Base-by-base conservation (phyloP, 1,140 invertebrate genomes). In the Bactericera cockerelli region DNA sequence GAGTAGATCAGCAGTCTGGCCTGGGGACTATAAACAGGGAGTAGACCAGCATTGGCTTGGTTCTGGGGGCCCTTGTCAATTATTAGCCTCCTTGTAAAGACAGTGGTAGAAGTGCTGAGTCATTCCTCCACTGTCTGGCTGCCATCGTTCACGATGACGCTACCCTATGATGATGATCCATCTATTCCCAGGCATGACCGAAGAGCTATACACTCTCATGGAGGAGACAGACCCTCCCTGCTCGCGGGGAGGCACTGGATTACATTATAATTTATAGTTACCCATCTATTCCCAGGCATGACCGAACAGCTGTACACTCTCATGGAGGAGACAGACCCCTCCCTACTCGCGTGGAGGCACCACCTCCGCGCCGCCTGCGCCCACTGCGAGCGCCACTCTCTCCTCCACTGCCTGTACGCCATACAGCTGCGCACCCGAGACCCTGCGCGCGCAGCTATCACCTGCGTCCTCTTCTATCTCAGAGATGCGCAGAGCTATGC, bases 381-480 rank as follows among this genome's bases (percentile, higher is more conserved):
- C 11, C 78, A 78, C 58, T 69, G 86, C 57, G 81, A 86, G 62
- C 76, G 75, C 63, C 77, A 76, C 22, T 76, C 79, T 55, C 75
- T 79, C 1, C 67, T 83, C 1, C 75, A 86, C 62, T 78, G 76
- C 2, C 69, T 87, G 1, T 86, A 86, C 70, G 77, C 81, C 55
- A 63, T 86, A 33, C 85, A 87, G 66, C 67, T 80, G 3, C 78
- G 79, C 21, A 79, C 82, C 63, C 77, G 76, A 8, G 84, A 87
- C 69, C 77, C 79, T 57, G 74, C 85, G 3, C 73, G 85, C 58
- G 83, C 84, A 0, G 78, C 83, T 0, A 84, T 86, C 70, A 83
- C 83, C 0, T 86, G 83, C 63, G 81, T 84, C 8, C 75, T 78
- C 60, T 80, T 86, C 66, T 87, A 86, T 66, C 70, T 77, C 1